A percentile compares a stretch with the other conserved stretches of the same genome.
phyloP scores from a whole-genome alignment of 1,140 invertebrate genomes.

The Monochamus saltuarius region DNA sequence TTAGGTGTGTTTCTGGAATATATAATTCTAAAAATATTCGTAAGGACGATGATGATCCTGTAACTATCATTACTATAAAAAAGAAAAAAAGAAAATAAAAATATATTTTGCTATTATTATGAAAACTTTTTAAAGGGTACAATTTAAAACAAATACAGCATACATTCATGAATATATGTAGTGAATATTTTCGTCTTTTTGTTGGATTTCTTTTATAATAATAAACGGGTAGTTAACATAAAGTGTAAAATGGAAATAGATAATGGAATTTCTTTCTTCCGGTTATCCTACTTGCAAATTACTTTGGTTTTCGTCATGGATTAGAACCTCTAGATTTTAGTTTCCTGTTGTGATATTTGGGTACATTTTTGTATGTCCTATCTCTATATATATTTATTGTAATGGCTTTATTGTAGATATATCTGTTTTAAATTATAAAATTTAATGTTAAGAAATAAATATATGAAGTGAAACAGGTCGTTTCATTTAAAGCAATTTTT shows the following conservation, averaged over 20 bases:
- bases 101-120: conserved; percentile 23
- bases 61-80: conserved; percentile 1
- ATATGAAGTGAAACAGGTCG: no score
- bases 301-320: conserved; percentile 13
- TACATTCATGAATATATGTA: conserved; percentile 7
- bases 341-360: conserved; percentile 17
- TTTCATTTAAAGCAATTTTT: no score
- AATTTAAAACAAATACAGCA: conserved; percentile 15
- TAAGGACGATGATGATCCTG: no score
- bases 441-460: conserved; percentile 20
- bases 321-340: conserved; percentile 14
- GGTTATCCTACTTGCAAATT: conserved; percentile 3
- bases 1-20: conserved; percentile 10
- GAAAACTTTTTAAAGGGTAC: conserved; percentile 20
- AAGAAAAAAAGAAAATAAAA: conserved; percentile 14
- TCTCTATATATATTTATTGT: conserved; percentile 16
- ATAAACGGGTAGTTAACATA: no score
- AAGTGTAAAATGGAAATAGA: conserved; percentile 8
- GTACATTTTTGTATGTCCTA: conserved; percentile 5
- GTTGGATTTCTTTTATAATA: no score
- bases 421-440: conserved; percentile 23
- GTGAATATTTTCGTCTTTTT: no score
- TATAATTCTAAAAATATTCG: conserved; percentile 2
- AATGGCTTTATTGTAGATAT: conserved; percentile 13
- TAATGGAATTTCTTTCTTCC: conserved; percentile 14